Base-by-base conservation (phyloP, 1,140 invertebrate genomes). In the Conopomorpha cramerella region DNA sequence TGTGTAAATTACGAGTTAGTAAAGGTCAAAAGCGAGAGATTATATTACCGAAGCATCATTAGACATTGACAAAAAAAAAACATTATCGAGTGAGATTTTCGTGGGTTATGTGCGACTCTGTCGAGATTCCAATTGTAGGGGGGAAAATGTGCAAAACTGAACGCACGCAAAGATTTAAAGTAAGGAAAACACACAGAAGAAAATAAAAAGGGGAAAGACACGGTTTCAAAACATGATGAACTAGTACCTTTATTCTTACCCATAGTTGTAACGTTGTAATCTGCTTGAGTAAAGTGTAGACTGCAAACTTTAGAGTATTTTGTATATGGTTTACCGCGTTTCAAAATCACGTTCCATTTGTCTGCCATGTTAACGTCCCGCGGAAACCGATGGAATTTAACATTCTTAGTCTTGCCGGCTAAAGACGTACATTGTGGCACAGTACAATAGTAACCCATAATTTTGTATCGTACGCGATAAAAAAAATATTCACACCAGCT, bases 391-490 rank as follows among this genome's bases (percentile, higher is more conserved):
- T 77, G 72, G 46, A 77, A 77, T 43, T 73, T 77, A 45, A 77
- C 72, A 43, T 77, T 77, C 47, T 73, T 77, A 45, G 72, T 72
- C 52, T 72, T 73, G 53, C 72, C 72, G 58, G 72, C 68, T 17
- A 77, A 53, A 40, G 72, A 77, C 27, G 72, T 77, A 40, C 72
- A 77, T 51, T 77, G 72, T 45, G 72, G 72, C 17, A 77, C 72
- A 2, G 72, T 77, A 45, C 72, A 77, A 57, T 77, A 77, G 57
- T 77, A 77, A 54, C 72, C 72, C 72, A 77, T 77, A 45, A n/a
- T n/a, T n/a, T n/a, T n/a, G n/a, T n/a, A n/a, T n/a, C n/a, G n/a
- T n/a, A n/a, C n/a, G n/a, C n/a, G 36, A 30, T 36, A 33, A 48
- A 45, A 42, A 31, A 47, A 30, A 45, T n/a, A n/a, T n/a, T n/a